Conservation (phyloP, 2,888 invertebrate species). For the Torymus auratus region DNA sequence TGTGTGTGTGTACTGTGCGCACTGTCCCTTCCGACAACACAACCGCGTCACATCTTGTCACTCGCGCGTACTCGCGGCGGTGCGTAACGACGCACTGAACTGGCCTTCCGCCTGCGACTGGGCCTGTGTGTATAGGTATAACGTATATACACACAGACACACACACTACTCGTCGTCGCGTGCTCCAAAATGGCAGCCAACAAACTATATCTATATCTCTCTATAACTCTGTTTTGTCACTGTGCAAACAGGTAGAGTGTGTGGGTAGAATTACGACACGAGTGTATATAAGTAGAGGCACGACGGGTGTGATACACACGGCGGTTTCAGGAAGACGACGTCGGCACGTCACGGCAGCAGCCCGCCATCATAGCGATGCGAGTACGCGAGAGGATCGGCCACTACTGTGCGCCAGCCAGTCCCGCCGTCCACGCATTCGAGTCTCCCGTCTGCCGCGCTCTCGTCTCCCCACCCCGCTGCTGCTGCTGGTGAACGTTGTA, state of each 20-base stretch:
- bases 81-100: slow-evolving; percentile 2
- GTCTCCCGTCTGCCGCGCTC: slow-evolving; percentile 26
- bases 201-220: neutral
- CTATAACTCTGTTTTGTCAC: too few species aligned
- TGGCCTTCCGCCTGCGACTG: neutral
- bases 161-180: neutral
- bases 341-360: too few species aligned
- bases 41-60: slow-evolving; percentile 37
- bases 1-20: neutral
- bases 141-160: neutral
- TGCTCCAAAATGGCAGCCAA: slow-evolving; percentile 20
- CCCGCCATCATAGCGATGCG: slow-evolving; percentile 43
- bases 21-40: neutral
- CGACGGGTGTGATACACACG: too few species aligned
- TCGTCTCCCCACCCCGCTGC: neutral
- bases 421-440: slow-evolving; percentile 37
- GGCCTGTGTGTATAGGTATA: neutral
- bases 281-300: too few species aligned
- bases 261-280: too few species aligned
- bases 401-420: neutral
- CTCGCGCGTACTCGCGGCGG: neutral
- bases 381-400: neutral
- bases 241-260: too few species aligned
- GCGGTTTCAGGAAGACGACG: too few species aligned
- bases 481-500: too few species aligned